Evolutionary conservation across 2,113 vertebrate genomes (phyloP), one percentile per base, ranked within the genome.

Genomic region (Natator depressus): DNA sequence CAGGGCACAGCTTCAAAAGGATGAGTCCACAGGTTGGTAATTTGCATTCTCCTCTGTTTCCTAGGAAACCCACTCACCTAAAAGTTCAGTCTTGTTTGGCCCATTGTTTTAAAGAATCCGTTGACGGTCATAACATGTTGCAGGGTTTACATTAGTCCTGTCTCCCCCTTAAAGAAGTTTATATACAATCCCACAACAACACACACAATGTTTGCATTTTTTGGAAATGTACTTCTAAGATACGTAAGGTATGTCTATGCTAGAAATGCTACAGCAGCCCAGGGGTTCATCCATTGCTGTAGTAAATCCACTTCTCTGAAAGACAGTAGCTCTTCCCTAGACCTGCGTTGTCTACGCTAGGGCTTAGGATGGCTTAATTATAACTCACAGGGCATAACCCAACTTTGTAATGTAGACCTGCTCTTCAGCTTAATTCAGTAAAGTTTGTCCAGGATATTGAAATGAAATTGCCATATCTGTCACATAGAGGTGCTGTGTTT

Each of bases 401-500:
- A 65, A 65, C 13, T 65, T 16, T 65, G 13, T 35, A 35, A 6
- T 35, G 59, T 65, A 35, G 59, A 65, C 59, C 14, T 65, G 59
- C 29, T 16, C 31, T 31, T 65, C 59, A 35, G 31, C 14, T 65
- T 65, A 59, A 31, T 59, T 29, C 59, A 65, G 31, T 65, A 35
- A 65, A 65, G 14, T 65, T 35, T 65, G 59, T 27, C 29, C 59
- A 62, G 14, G 29, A 65, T 65, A 35, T 65, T 65, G 62, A 31
- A 31, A 62, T 31, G 31, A 35, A 65, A n/a, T 65, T 65, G 14
- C 14, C 62, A 35, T 17, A 65, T 65, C 16, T 65, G 62, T 65
- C 31, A 59, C 22, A 35, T 1, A 4, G 49, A 35, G 49, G 65
- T 80, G 0, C 53, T 9, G 8, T 57, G 0, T 0, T 9, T 29